phyloP scores from a whole-genome alignment of 2,113 vertebrate species.

The Callopanchax toddi region DNA sequence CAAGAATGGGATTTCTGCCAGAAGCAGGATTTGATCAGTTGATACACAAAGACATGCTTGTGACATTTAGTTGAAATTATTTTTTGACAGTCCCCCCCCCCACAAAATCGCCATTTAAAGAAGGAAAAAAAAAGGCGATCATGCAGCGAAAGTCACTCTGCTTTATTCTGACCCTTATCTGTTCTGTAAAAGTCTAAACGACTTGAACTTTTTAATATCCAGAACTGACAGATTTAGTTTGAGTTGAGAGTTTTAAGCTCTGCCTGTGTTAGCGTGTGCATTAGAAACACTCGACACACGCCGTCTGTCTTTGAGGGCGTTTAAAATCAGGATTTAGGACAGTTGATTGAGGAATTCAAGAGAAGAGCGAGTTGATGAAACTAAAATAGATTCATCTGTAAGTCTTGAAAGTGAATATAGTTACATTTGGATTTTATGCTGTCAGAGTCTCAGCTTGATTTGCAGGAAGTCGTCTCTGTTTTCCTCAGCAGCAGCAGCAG shows the following conservation, averaged over 20 bases:
- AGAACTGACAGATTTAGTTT: slow-evolving; percentile 44
- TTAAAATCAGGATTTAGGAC: slow-evolving; percentile 28
- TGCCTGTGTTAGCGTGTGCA: slow-evolving; percentile 32
- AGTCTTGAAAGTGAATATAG: slow-evolving; percentile 30
- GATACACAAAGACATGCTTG: too few species aligned
- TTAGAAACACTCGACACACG: slow-evolving; percentile 5
- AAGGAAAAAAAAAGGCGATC: too few species aligned
- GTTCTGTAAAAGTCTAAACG: slow-evolving; percentile 41
- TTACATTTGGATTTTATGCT: slow-evolving; percentile 1
- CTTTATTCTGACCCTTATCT: slow-evolving; percentile 50
- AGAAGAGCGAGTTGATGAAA: slow-evolving; percentile 21
- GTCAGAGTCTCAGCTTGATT: too few species aligned
- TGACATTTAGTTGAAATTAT: too few species aligned
- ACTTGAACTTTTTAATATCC: slow-evolving; percentile 35
- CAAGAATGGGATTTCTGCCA: too few species aligned
- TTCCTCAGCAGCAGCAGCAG: slow-evolving; percentile 8
- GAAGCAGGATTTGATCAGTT: too few species aligned
- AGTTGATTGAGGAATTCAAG: slow-evolving; percentile 18
- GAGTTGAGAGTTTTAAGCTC: slow-evolving; percentile 47
- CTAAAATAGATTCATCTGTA: slow-evolving; percentile 35
- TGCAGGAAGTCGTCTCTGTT: background rate
- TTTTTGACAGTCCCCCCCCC: too few species aligned
- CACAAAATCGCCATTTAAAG: too few species aligned
- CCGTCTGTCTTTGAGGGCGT: slow-evolving; percentile 25
- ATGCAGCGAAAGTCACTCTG: slow-evolving; percentile 22